phyloP scores from a whole-genome alignment of 2,797 vertebrate genomes.

The Basileuterus tristriatus region DNA sequence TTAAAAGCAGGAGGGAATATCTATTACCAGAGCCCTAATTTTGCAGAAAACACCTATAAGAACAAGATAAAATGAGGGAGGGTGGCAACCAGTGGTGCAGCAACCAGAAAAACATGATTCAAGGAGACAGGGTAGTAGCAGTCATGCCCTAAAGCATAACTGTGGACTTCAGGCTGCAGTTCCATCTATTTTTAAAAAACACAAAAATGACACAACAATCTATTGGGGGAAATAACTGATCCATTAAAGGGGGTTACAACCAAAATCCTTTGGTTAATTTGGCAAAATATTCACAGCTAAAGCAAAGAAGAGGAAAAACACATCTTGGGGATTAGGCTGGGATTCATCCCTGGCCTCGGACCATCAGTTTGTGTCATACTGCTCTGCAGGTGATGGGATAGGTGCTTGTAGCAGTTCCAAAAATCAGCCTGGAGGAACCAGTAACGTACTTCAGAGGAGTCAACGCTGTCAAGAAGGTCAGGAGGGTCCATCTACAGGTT shows the following conservation, averaged over 20 bases:
- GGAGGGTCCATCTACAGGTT: not conserved
- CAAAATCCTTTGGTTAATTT: not conserved
- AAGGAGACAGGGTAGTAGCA: not conserved
- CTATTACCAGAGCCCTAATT: not conserved
- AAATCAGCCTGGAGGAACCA: accelerated
- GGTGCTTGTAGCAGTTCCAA: not conserved
- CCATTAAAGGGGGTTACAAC: accelerated
- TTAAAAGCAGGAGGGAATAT: not conserved
- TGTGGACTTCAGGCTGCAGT: not conserved
- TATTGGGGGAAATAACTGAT: not conserved
- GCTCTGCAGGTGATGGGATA: not conserved
- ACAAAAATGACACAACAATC: not conserved
- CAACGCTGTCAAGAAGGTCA: not conserved
- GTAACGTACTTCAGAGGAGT: not conserved
- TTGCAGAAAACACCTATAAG: not conserved
- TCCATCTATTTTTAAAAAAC: not conserved
- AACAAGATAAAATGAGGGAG: not conserved
- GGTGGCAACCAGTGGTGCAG: not conserved
- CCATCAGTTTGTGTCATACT: not conserved
- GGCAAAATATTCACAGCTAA: not conserved
- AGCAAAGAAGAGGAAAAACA: not conserved
- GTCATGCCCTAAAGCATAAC: not conserved
- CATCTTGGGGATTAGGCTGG: not conserved
- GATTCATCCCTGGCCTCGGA: not conserved
- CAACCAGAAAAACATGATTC: not conserved